Evolutionary conservation across 2,888 invertebrate species (phyloP), one percentile per base, ranked within the genome.

Genomic region (Cephus runcator): DNA sequence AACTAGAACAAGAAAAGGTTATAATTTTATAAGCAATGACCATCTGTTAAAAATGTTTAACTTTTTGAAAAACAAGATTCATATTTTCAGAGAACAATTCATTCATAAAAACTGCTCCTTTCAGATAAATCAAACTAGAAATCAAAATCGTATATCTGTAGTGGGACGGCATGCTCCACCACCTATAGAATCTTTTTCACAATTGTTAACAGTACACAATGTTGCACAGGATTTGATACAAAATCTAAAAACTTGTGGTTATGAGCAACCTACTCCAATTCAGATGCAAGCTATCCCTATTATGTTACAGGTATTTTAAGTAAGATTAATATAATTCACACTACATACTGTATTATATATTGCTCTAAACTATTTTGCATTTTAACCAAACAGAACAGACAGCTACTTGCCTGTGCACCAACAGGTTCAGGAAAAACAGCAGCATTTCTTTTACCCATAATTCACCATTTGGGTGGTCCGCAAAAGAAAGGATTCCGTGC

Each of bases 391-490:
- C 76, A 96, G 94, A 94, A 94, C 71, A 94, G 97, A 75, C 96
- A 98, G 89, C 92, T 99, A 56, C 93, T 99, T 86, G 98, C 98
- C 0, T 98, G 98, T 91, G 99, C 99, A 0, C 99, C 99, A 0
- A 99, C 99, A 0, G 99, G 99, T 1, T 98, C 98, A 0, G 99
- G 99, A 12, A 99, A 99, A 92, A 99, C 99, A 0, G 96, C 97
- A 1, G 98, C 99, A 0, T 99, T 99, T 92, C 93, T 99, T 0
- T 90, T 98, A 4, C 99, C 99, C 0, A 93, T 99, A 12, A 93
- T 99, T 56, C 95, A 97, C 86, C 92, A 94, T 0, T 93, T 99
- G 69, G 94, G 94, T 30, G 93, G 93, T 69, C 96, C 96, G 0
- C 92, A 93, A 83, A 95, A 94, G 75, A 93, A 94, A 34, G 98